A percentile compares a stretch with the other conserved stretches of the same genome.
phyloP scores from a whole-genome alignment of 2,797 vertebrate genomes.

The Myioborus melanocephalus region DNA sequence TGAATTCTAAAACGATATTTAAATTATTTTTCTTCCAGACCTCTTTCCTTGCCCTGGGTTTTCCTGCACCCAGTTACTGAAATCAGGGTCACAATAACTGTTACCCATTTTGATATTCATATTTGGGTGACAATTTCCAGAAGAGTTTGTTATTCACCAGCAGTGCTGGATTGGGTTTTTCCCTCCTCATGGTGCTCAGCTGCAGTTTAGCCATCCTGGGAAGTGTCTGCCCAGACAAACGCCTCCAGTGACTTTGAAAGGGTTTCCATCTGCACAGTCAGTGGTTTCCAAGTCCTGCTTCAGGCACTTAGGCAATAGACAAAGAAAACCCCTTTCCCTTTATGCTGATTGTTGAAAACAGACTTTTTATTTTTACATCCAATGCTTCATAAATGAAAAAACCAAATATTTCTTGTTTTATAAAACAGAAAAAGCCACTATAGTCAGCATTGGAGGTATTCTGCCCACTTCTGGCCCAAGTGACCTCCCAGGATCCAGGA shows the following conservation, averaged over 20 bases:
- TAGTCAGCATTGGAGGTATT: not conserved
- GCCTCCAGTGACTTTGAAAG: not conserved
- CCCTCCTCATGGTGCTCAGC: not conserved
- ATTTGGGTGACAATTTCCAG: not conserved
- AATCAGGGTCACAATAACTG: not conserved
- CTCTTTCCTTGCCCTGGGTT: not conserved
- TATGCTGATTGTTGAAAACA: not conserved
- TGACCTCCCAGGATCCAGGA: not conserved
- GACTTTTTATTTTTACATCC: not conserved
- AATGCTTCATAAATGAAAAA: not conserved
- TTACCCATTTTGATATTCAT: not conserved
- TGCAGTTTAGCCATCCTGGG: not conserved
- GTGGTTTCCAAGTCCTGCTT: not conserved
- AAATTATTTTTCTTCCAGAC: not conserved
- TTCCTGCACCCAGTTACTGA: not conserved
- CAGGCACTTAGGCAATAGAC: not conserved
- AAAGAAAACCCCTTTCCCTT: not conserved
- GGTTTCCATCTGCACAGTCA: not conserved
- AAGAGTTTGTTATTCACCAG: not conserved
- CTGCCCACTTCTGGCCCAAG: not conserved
- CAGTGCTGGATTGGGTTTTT: not conserved
- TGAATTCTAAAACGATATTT: not conserved
- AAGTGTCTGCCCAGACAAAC: not conserved
- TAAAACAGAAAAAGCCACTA: not conserved
- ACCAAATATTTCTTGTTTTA: not conserved